phyloP scores from a whole-genome alignment of 2,888 invertebrate species.

The Perizoma flavofasciatum region DNA sequence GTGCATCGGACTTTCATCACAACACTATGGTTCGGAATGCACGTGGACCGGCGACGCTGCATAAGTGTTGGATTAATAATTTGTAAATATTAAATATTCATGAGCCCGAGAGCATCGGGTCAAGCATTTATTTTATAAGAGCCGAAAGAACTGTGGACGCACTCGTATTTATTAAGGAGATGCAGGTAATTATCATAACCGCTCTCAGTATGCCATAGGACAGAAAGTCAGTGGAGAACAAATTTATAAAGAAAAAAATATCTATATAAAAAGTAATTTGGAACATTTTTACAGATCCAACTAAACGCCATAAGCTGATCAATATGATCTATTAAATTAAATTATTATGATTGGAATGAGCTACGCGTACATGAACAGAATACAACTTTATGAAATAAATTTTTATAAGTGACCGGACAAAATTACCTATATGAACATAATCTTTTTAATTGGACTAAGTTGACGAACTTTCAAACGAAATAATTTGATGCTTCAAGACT shows the following conservation, averaged over 20 bases:
- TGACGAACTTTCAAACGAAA: too few relatives aligned
- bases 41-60: slow-evolving; percentile 48
- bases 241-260: slow-evolving; percentile 47
- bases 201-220: slow-evolving; percentile 36
- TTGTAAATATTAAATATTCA: slow-evolving; percentile 83
- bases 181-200: slow-evolving; percentile 78
- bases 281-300: slow-evolving; percentile 52
- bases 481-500: too few relatives aligned
- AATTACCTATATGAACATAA: slow-evolving; percentile 25
- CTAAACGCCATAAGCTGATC: slow-evolving; percentile 51
- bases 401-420: slow-evolving; percentile 2
- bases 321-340: slow-evolving; percentile 57
- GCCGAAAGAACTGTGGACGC: slow-evolving; percentile 64
- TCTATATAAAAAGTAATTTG: slow-evolving; percentile 50
- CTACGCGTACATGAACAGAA: slow-evolving; percentile 36
- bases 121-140: slow-evolving; percentile 75
- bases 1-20: not conserved
- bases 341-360: slow-evolving; percentile 53
- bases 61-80: slow-evolving; percentile 82
- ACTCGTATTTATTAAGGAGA: slow-evolving; percentile 77
- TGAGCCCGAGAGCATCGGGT: slow-evolving; percentile 74
- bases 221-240: slow-evolving; percentile 33
- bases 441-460: slow-evolving; percentile 29
- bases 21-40: slow-evolving; percentile 63
- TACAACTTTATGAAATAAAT: slow-evolving; percentile 39